These are phyloP conservation scores for Stomatorhinus ivindoensis DNA, from an alignment of 2,113 vertebrate species.

Conservation along the genomic window DNA sequence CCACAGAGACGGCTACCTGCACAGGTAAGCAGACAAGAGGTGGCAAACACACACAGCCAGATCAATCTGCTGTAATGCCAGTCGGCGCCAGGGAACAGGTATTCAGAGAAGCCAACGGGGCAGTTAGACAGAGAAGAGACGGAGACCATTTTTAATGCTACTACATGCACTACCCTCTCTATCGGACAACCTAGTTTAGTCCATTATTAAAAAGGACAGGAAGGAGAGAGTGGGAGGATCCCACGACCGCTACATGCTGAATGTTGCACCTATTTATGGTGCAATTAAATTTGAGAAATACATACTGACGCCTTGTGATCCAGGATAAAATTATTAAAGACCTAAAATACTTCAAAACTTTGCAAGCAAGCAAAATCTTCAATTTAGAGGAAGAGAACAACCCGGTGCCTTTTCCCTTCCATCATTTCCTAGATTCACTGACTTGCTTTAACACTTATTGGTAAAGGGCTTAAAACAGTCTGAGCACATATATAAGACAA, in stretches of 20 bases:
- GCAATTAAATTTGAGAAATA: background rate
- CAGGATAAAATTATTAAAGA: background rate
- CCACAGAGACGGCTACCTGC: background rate
- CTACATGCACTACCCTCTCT: background rate
- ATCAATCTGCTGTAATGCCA: background rate
- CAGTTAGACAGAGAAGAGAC: background rate
- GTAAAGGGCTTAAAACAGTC: background rate
- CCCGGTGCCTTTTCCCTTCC: background rate
- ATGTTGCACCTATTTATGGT: background rate
- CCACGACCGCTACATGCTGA: background rate
- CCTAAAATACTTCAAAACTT: background rate
- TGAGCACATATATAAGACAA: background rate
- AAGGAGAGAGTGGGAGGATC: background rate
- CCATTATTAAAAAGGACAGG: background rate
- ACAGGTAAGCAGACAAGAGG: conserved; percentile 14
- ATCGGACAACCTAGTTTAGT: background rate
- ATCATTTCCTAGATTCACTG: background rate
- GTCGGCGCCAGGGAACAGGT: background rate
- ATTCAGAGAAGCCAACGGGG: background rate
- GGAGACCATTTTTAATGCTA: background rate
- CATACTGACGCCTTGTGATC: background rate
- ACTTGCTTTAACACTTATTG: background rate
- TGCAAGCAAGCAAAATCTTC: background rate
- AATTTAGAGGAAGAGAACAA: background rate
- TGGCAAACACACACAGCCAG: conserved; percentile 1